Conservation (phyloP, 2,113 vertebrate species). For the Cavia aperea region DNA sequence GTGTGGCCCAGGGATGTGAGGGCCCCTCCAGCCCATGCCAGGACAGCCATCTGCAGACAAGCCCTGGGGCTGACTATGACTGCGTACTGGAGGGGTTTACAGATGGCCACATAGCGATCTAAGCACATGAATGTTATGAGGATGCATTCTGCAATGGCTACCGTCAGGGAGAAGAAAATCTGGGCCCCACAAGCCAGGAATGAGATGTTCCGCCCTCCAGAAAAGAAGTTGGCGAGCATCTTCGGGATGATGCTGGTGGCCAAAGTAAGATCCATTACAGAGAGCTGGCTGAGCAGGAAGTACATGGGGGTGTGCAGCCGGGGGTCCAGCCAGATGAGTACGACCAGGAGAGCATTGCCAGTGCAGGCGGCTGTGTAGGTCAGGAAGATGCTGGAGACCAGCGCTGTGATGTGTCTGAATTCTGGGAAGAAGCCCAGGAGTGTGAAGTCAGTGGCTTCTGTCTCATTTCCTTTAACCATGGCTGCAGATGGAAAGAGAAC, state of each 20-base stretch:
- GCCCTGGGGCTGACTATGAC: conserved; percentile 9
- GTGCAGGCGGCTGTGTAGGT: background rate
- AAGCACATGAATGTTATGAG: conserved; percentile 54
- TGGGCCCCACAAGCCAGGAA: conserved; percentile 41
- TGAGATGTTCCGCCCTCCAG: background rate
- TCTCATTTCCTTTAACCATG: background rate
- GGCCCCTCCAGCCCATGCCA: conserved; percentile 29
- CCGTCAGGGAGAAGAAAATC: conserved; percentile 48
- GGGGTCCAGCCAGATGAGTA: conserved; percentile 29
- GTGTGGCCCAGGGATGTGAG: conserved; percentile 35
- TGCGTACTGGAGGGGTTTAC: conserved; percentile 3
- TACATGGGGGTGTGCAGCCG: conserved; percentile 27
- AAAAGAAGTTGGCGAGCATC: conserved; percentile 14
- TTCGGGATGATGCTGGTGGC: conserved; percentile 47
- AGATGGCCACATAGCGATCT: background rate
- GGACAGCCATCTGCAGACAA: conserved; percentile 22
- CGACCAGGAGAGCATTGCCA: background rate
- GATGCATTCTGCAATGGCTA: conserved; percentile 50
- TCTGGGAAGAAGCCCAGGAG: conserved; percentile 27
- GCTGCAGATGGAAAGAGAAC: background rate
- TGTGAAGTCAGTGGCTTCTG: conserved; percentile 1
- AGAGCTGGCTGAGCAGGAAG: conserved; percentile 25
- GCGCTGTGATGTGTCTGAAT: background rate
- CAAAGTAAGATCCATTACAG: conserved; percentile 35
- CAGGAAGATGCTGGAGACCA: conserved; percentile 12